A percentile compares a stretch with the other conserved stretches of the same genome.
Conservation (phyloP, 2,888 invertebrate genomes). For the Elmis aenea region DNA sequence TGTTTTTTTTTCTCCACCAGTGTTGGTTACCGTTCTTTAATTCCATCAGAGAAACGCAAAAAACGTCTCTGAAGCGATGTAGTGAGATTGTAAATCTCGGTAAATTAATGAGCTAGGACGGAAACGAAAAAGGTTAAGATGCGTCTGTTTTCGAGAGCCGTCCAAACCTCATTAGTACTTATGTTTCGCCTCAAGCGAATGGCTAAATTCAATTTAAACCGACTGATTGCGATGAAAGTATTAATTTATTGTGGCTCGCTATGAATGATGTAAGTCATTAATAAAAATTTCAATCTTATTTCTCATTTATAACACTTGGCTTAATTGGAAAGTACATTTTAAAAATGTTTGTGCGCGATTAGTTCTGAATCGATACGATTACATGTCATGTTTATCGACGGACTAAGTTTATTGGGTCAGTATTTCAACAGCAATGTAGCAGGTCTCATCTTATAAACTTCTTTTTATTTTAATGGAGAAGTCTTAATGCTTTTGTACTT, state of each 20-base stretch:
- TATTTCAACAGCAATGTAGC: no score
- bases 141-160: conserved; percentile 10
- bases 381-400: no score
- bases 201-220: conserved; percentile 39
- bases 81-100: no score
- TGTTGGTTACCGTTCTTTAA: no score
- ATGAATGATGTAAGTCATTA: conserved; percentile 37
- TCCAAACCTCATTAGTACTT: conserved; percentile 35
- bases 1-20: background rate
- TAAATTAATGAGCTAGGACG: background rate
- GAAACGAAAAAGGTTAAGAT: background rate
- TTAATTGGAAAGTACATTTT: conserved; percentile 22
- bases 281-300: conserved; percentile 39
- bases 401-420: no score
- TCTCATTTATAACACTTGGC: conserved; percentile 32
- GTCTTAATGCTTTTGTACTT: no score
- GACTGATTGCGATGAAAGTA: conserved; percentile 44
- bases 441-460: no score
- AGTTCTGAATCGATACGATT: no score
- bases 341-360: background rate
- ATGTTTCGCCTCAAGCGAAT: conserved; percentile 26
- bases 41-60: no score
- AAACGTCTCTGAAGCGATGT: no score
- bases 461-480: no score
- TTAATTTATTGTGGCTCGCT: conserved; percentile 40